Conservation (phyloP, 23 tunicate genomes). For the Phallusia fumigata region DNA sequence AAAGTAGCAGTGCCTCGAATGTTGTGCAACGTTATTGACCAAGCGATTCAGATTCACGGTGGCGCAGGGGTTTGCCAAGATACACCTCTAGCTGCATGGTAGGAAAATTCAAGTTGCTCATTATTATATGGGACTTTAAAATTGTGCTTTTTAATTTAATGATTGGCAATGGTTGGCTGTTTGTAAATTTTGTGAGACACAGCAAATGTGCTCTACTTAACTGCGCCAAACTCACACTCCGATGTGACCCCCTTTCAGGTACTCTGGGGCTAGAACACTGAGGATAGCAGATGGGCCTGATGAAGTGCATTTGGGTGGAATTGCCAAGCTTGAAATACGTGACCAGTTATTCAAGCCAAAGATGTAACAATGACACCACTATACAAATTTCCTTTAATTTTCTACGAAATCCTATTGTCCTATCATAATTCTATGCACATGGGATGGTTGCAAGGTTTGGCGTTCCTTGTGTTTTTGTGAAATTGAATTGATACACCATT, state of each 20-base stretch:
- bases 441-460: too few relatives aligned
- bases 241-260: too few relatives aligned
- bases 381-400: too few relatives aligned
- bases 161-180: too few relatives aligned
- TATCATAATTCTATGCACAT: constrained; percentile 1
- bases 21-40: constrained; percentile 72
- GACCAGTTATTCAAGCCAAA: constrained; percentile 69
- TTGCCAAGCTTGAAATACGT: constrained; percentile 83
- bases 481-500: too few relatives aligned
- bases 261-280: constrained; percentile 68
- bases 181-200: too few relatives aligned
- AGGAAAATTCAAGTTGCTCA: not conserved
- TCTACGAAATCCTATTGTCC: too few relatives aligned
- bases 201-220: too few relatives aligned
- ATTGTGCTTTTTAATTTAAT: too few relatives aligned
- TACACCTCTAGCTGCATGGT: constrained; percentile 90
- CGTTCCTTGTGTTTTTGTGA: too few relatives aligned
- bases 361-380: constrained; percentile 14
- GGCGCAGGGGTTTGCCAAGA: constrained; percentile 91
- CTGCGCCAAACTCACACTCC: too few relatives aligned
- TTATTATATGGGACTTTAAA: too few relatives aligned
- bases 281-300: constrained; percentile 99
- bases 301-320: constrained; percentile 84
- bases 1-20: constrained; percentile 87
- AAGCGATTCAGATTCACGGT: constrained; percentile 91